These are phyloP conservation scores for Philereme transversata DNA, from an alignment of 2,888 invertebrate species.

Conservation along the genomic window DNA sequence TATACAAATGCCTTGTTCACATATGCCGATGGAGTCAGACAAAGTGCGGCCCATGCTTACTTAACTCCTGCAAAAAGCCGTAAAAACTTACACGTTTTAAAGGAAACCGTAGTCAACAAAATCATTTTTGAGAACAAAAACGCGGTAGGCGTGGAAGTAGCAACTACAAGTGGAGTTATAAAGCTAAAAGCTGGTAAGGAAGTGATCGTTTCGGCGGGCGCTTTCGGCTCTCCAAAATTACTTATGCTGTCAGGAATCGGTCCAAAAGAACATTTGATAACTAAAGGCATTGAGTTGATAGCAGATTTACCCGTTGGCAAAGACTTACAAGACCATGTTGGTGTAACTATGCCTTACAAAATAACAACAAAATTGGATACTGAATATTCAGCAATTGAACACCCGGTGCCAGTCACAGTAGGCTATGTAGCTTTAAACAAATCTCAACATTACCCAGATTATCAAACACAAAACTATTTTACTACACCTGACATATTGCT, in stretches of 20 bases:
- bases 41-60: background rate
- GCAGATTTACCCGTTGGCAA: background rate
- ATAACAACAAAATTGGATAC: background rate
- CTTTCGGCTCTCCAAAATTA: background rate
- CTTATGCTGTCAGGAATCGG: constrained; percentile 4
- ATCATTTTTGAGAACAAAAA: constrained; percentile 3
- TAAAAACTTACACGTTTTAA: background rate
- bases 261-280: background rate
- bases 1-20: background rate
- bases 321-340: background rate
- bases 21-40: background rate
- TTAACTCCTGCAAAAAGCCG: background rate
- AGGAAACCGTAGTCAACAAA: background rate
- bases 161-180: background rate
- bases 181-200: constrained; percentile 1
- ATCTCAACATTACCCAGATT: background rate
- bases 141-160: background rate
- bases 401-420: background rate
- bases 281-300: background rate
- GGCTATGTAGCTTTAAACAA: background rate
- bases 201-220: background rate
- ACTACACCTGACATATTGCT: background rate
- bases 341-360: background rate
- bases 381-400: background rate
- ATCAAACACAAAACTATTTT: constrained; percentile 1